Percentiles rank a stretch among this genome's conserved stretches.
Conservation (phyloP, 2,888 invertebrate genomes). For the Parochlus steinenii region DNA sequence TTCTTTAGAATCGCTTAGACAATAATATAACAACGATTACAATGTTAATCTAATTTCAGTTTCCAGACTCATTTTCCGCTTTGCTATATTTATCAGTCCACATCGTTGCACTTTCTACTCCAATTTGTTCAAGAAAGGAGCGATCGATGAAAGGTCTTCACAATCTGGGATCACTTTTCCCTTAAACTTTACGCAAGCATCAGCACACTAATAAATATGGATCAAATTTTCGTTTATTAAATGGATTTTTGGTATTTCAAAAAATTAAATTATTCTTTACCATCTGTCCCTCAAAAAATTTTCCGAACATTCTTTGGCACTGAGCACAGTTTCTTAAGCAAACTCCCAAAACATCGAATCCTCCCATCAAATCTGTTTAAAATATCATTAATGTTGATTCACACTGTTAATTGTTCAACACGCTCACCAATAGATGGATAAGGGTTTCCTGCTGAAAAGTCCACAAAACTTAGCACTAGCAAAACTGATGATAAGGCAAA, state of each 20-base stretch:
- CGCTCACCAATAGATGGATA: constrained; percentile 8
- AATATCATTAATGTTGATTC: constrained; percentile 1
- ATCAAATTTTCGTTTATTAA: too few relatives aligned
- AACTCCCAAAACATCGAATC: constrained; percentile 43
- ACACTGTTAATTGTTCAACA: not conserved
- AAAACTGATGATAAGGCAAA: not conserved
- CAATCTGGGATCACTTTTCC: constrained; percentile 76
- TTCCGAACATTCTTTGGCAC: constrained; percentile 76
- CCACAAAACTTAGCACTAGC: not conserved
- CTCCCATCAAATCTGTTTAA: constrained; percentile 22
- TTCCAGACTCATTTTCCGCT: too few relatives aligned
- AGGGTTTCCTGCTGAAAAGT: constrained; percentile 4
- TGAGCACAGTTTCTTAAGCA: constrained; percentile 79
- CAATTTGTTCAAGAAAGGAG: constrained; percentile 52
- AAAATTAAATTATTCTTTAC: too few relatives aligned
- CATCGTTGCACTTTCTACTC: too few relatives aligned
- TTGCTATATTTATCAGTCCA: too few relatives aligned
- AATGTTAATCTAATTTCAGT: too few relatives aligned
- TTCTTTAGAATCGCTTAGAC: too few relatives aligned
- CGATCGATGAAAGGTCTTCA: constrained; percentile 63
- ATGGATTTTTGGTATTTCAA: too few relatives aligned
- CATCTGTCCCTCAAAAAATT: constrained; percentile 72
- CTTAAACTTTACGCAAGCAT: constrained; percentile 66
- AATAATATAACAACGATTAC: too few relatives aligned
- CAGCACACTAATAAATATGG: too few relatives aligned